Evolutionary conservation across 1,140 invertebrate species (phyloP).

Genomic region (Penaeus chinensis): DNA sequence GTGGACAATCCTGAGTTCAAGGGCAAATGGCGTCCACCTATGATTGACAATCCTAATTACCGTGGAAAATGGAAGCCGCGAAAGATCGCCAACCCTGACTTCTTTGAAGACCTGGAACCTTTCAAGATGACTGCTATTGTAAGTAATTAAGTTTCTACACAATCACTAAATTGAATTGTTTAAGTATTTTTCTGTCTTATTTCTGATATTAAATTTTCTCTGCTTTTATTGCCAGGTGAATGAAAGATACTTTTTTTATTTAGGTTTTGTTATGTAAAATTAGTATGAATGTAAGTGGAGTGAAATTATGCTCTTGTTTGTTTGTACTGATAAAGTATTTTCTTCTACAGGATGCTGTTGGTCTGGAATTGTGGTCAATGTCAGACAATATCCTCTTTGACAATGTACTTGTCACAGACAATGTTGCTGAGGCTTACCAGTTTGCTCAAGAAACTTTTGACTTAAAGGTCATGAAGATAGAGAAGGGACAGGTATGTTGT

Average conservation of each 20-base stretch:
- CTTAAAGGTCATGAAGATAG: constrained; percentile 75
- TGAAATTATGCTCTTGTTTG: constrained; percentile 14
- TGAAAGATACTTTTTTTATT: no score
- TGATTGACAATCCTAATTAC: constrained; percentile 95
- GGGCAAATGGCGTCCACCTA: constrained; percentile 86
- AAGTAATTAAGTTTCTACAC: constrained; percentile 70
- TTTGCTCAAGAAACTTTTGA: constrained; percentile 89
- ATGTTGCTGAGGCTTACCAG: constrained; percentile 79
- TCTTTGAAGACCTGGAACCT: constrained; percentile 90
- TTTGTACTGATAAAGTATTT: background rate
- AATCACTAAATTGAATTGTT: background rate
- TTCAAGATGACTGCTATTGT: constrained; percentile 94
- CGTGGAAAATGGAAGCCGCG: constrained; percentile 93
- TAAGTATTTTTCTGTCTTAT: no score
- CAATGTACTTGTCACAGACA: constrained; percentile 93
- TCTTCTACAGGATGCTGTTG: constrained; percentile 82
- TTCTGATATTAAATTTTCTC: no score
- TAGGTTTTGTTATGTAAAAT: no score
- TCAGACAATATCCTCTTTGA: constrained; percentile 93
- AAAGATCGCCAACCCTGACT: constrained; percentile 90
- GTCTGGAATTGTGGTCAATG: constrained; percentile 99
- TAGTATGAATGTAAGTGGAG: background rate
- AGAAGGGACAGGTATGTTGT: constrained; percentile 59
- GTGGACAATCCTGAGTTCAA: constrained; percentile 93
- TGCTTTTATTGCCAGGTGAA: no score